Conservation (phyloP, 2,113 vertebrate species). For the Callocephalon fimbriatum region DNA sequence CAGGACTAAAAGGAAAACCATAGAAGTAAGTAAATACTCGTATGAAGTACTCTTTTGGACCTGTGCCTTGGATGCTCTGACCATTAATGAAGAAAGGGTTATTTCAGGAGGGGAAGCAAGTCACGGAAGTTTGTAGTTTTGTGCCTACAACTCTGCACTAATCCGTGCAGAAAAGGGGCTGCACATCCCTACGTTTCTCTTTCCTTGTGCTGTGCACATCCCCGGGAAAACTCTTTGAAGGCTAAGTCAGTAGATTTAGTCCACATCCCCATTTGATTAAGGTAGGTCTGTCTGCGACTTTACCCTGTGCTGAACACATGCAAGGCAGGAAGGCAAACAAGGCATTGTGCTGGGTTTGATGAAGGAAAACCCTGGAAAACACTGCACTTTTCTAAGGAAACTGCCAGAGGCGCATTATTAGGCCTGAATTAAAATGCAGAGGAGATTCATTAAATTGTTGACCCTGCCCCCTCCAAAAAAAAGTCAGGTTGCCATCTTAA, state of each 20-base stretch:
- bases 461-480: conserved; percentile 79
- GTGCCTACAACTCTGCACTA: not conserved
- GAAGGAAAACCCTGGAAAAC: conserved; percentile 68
- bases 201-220: not conserved
- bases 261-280: not conserved
- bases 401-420: conserved; percentile 79
- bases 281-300: conserved; percentile 18
- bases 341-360: conserved; percentile 56
- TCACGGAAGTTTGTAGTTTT: not conserved
- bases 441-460: conserved; percentile 83
- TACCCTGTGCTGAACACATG: not conserved
- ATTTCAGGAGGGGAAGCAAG: not conserved
- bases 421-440: conserved; percentile 82
- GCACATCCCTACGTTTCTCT: not conserved
- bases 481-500: conserved; percentile 79
- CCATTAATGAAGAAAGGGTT: not conserved
- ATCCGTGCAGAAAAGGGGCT: not conserved
- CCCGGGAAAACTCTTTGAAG: not conserved
- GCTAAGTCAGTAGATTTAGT: not conserved
- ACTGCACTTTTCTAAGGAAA: conserved; percentile 65
- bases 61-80: not conserved
- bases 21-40: not conserved
- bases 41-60: not conserved
- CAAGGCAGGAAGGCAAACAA: conserved; percentile 61
- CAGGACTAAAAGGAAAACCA: not conserved